Percentiles rank a stretch among this genome's conserved stretches.
Evolutionary conservation across 2,888 invertebrate species (phyloP).

Genomic region (Silvanus unidentatus): DNA sequence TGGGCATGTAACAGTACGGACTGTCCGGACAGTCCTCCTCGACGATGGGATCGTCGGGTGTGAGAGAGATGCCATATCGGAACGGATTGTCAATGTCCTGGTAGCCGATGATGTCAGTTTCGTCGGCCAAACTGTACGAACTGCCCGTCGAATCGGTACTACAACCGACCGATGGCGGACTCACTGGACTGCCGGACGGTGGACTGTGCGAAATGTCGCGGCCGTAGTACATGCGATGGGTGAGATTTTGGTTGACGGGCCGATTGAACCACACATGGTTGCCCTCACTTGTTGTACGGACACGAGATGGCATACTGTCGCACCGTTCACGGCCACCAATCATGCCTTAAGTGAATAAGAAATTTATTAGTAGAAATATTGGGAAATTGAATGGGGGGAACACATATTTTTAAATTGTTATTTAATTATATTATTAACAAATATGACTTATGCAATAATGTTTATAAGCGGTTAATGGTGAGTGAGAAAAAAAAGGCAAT

Average conservation of each 20-base stretch:
- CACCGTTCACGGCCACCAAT: constrained; percentile 58
- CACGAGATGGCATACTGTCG: constrained; percentile 76
- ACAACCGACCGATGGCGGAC: constrained; percentile 52
- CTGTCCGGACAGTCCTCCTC: constrained; percentile 56
- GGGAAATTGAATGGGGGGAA: not conserved
- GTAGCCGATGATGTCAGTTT: constrained; percentile 46
- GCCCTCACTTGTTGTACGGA: constrained; percentile 61
- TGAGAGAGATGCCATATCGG: constrained; percentile 51
- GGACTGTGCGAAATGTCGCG: constrained; percentile 44
- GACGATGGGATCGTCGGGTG: constrained; percentile 60
- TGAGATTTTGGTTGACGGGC: constrained; percentile 33
- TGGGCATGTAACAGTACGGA: constrained; percentile 53
- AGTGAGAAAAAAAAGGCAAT: too few species aligned
- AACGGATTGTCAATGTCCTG: constrained; percentile 23
- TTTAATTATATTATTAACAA: too few species aligned
- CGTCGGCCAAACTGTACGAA: constrained; percentile 63
- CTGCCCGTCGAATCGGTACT: constrained; percentile 66
- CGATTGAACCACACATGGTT: constrained; percentile 9
- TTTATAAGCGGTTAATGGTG: too few species aligned
- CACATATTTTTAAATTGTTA: not conserved
- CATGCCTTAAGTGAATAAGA: not conserved
- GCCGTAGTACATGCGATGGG: constrained; percentile 35
- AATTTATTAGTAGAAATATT: not conserved
- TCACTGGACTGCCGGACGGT: constrained; percentile 53
- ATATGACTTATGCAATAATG: too few species aligned